Percentiles rank a stretch among this genome's conserved stretches.
phyloP scores from a whole-genome alignment of 2,113 vertebrate genomes.

The Anolis carolinensis region DNA sequence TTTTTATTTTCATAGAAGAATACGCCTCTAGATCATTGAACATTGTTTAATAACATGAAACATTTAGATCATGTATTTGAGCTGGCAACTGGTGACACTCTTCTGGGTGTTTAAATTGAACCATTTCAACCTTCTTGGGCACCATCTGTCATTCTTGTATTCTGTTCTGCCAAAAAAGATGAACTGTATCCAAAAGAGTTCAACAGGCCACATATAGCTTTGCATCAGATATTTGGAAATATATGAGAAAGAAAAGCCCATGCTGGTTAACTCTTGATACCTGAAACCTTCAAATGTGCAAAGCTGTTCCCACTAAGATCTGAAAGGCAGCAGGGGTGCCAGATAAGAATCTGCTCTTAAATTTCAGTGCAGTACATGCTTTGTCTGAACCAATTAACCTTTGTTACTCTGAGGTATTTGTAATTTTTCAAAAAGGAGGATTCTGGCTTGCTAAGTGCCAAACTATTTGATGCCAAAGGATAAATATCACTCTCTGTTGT shows the following conservation, averaged over 20 bases:
- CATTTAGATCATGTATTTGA: background rate
- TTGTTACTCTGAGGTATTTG: no score
- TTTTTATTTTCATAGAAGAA: background rate
- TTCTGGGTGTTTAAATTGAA: background rate
- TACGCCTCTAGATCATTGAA: background rate
- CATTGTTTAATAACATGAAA: slow-evolving; percentile 5
- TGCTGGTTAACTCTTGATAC: background rate
- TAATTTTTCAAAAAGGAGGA: no score
- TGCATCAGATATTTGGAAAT: background rate
- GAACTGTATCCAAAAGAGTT: slow-evolving; percentile 7
- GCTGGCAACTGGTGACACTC: background rate
- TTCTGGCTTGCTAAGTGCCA: no score
- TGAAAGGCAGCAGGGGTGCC: background rate
- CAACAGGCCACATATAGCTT: background rate
- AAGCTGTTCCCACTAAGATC: background rate
- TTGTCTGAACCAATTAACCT: no score
- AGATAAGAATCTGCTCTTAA: no score
- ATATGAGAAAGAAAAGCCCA: background rate
- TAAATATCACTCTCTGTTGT: no score
- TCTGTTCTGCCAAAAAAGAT: background rate
- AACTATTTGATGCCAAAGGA: no score
- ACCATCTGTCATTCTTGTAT: slow-evolving; percentile 1
- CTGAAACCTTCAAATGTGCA: background rate
- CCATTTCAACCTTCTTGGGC: background rate
- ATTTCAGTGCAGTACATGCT: no score